Evolutionary conservation across 2,888 invertebrate species (phyloP).

Genomic region (Chalcosyrphus nemorum): DNA sequence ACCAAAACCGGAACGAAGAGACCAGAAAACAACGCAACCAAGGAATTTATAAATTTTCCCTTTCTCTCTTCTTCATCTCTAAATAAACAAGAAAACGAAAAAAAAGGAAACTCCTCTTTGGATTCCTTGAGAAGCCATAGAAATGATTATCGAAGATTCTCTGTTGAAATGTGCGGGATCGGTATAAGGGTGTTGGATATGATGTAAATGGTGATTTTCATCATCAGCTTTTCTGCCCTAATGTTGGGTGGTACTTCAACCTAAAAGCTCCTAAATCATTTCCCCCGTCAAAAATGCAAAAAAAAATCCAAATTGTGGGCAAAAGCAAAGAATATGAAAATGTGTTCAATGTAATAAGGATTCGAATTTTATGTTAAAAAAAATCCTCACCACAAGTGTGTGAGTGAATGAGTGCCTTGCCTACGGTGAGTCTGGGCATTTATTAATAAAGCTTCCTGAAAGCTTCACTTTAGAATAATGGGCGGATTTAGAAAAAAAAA

Average conservation of each 20-base stretch:
- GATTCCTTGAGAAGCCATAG: constrained; percentile 1
- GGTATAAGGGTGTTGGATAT: not conserved
- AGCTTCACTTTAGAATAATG: not conserved
- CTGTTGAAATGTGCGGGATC: not conserved
- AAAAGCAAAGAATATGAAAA: not conserved
- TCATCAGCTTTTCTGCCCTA: constrained; percentile 10
- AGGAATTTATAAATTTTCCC: constrained; percentile 11
- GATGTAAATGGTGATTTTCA: constrained; percentile 28
- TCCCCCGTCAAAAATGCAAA: not conserved
- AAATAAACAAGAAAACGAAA: not conserved
- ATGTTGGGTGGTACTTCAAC: constrained; percentile 4
- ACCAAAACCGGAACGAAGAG: not conserved
- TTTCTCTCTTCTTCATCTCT: not conserved
- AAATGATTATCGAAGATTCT: constrained; percentile 32
- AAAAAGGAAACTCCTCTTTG: not conserved
- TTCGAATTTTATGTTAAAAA: not conserved
- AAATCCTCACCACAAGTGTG: not conserved
- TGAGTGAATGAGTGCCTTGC: not conserved
- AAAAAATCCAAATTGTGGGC: not conserved
- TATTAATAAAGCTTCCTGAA: not conserved
- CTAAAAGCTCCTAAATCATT: constrained; percentile 10
- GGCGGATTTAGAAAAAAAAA: not conserved
- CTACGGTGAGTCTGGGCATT: not conserved
- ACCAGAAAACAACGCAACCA: not conserved
- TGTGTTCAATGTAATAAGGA: not conserved